Evolutionary conservation across 2,113 vertebrate species (phyloP).

Genomic region (Geococcyx californianus): DNA sequence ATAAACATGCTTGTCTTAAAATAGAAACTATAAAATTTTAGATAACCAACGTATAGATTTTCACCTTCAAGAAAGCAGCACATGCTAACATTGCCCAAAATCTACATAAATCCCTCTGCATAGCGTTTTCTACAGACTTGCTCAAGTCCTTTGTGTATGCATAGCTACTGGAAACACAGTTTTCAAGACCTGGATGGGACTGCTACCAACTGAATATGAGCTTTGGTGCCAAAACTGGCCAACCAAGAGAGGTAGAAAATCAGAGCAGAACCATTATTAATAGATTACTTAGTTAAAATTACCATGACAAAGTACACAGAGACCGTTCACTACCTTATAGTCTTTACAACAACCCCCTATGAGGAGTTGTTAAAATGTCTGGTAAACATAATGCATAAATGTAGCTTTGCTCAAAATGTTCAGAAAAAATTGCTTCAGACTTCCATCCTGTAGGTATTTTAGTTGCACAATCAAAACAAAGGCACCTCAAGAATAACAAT

Average conservation of each 20-base stretch:
- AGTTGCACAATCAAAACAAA: neutral
- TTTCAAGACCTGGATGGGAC: neutral
- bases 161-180: neutral
- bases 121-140: neutral
- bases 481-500: neutral
- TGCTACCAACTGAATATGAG: neutral
- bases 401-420: neutral
- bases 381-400: neutral
- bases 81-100: neutral
- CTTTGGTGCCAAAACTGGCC: neutral
- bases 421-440: neutral
- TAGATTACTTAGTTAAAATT: neutral
- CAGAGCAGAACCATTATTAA: neutral
- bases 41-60: neutral
- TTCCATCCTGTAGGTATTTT: neutral
- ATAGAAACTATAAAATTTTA: neutral
- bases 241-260: neutral
- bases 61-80: neutral
- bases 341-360: neutral
- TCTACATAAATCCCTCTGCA: neutral
- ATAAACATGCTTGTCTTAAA: neutral
- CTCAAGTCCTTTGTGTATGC: neutral
- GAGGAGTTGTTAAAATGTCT: neutral
- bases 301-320: neutral
- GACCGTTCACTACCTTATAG: neutral